Conservation (phyloP, 2,113 vertebrate species). For the Carassius auratus region DNA sequence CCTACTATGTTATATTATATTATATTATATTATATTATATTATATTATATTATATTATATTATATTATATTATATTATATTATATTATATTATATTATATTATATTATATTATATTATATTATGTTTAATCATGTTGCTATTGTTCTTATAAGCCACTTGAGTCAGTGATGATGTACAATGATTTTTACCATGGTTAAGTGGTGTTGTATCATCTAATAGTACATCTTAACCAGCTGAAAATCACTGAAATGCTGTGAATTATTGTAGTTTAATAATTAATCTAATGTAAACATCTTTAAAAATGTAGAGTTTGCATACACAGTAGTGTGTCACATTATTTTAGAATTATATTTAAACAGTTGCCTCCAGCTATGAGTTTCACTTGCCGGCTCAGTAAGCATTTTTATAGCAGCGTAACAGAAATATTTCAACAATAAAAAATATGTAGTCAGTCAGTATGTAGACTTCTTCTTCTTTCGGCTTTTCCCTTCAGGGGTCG, state of each 20-base stretch:
- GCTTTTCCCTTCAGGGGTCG: too few relatives aligned
- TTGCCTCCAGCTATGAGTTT: conserved; percentile 5
- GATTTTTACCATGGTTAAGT: not conserved
- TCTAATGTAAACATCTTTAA: conserved; percentile 19
- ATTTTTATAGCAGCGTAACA: not conserved
- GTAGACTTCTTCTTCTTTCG: too few relatives aligned
- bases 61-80: too few relatives aligned
- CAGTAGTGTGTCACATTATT: not conserved
- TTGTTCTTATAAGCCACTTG: not conserved
- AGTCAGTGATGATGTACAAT: not conserved
- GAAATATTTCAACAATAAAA: not conserved
- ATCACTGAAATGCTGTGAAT: conserved; percentile 7
- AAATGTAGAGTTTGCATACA: not conserved
- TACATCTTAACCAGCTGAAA: not conserved
- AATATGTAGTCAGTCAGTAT: too few relatives aligned
- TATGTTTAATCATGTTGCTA: not conserved
- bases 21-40: too few relatives aligned
- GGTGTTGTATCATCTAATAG: not conserved
- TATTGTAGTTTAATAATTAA: conserved; percentile 6
- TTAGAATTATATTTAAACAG: not conserved
- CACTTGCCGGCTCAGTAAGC: not conserved
- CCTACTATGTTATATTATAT: not conserved
- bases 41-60: too few relatives aligned
- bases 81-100: too few relatives aligned
- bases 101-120: too few relatives aligned